Evolutionary conservation across 2,797 vertebrate species (phyloP), one percentile per base, ranked within the genome.

Genomic region (Coilia nasus): DNA sequence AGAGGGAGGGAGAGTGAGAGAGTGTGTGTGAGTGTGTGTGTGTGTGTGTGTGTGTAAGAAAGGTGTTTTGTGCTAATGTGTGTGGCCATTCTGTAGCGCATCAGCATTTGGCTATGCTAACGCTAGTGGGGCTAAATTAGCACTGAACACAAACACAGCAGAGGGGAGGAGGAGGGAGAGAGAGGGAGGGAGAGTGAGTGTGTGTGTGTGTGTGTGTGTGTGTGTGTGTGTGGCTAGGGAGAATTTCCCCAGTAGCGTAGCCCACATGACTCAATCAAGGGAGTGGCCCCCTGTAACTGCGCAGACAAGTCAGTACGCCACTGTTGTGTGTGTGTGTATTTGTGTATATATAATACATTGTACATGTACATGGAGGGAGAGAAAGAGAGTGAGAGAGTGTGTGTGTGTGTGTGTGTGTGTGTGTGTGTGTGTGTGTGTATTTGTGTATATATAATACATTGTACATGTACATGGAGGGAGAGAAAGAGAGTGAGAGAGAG

Each of bases 391-490:
- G 35, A 41, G 2, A 41, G 35, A 2, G 35, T 41, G 35, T 64
- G 23, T 64, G n/a, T 11, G 10, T 17, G 21, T 60, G 19, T 19
- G 19, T 64, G 60, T 64, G n/a, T 64, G 60, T 64, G 23, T 64
- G 60, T 64, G 60, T 28, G 60, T 25, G 60, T 25, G 23, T 64
- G 60, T 64, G 60, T 64, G 60, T 31, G 35, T 15, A 4, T 60
- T 17, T 81, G 17, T 56, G 46, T 85, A 62, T 82, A 62, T 81
- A 31, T 84, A 81, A 67, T 2, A 41, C 35, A n/a, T n/a, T n/a
- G n/a, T n/a, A n/a, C n/a, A n/a, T n/a, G n/a, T n/a, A n/a, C n/a
- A n/a, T n/a, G n/a, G n/a, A n/a, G n/a, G n/a, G n/a, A n/a, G n/a
- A n/a, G n/a, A n/a, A n/a, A n/a, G n/a, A n/a, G n/a, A n/a, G n/a